Conservation (phyloP, 2,113 vertebrate species). For the Leptodactylus fuscus region DNA sequence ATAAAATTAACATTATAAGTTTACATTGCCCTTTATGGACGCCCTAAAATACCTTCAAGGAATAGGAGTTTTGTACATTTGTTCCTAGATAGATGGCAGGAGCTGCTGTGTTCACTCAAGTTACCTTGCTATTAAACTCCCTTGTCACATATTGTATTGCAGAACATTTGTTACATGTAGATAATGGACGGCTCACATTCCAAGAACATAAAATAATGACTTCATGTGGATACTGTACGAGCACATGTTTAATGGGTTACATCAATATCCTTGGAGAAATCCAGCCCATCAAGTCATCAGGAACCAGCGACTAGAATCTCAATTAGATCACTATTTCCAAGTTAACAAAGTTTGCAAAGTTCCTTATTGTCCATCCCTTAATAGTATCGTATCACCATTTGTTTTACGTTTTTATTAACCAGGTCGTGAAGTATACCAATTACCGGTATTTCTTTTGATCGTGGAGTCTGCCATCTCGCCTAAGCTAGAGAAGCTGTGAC, state of each 20-base stretch:
- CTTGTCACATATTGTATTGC: neutral
- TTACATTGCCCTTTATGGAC: too few species aligned
- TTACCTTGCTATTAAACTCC: neutral
- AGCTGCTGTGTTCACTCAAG: neutral
- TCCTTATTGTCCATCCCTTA: neutral
- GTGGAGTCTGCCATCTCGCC: too few species aligned
- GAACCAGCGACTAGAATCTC: neutral
- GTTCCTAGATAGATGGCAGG: conserved; percentile 16
- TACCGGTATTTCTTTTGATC: too few species aligned
- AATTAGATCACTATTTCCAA: neutral
- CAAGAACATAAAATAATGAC: neutral
- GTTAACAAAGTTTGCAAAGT: neutral
- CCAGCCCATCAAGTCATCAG: neutral
- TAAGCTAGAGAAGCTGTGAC: too few species aligned
- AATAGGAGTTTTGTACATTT: neutral
- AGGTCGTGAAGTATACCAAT: too few species aligned
- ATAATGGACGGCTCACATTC: neutral
- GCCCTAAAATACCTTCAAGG: neutral
- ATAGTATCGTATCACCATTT: too few species aligned
- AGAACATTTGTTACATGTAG: neutral
- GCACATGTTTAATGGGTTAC: neutral
- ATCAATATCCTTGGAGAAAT: neutral
- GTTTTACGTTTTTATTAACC: neutral
- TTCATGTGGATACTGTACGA: neutral
- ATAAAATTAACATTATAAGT: neutral